A percentile compares a stretch with the other conserved stretches of the same genome.
Evolutionary conservation across 2,888 invertebrate species (phyloP).

Genomic region (Cantharis flavilabris): DNA sequence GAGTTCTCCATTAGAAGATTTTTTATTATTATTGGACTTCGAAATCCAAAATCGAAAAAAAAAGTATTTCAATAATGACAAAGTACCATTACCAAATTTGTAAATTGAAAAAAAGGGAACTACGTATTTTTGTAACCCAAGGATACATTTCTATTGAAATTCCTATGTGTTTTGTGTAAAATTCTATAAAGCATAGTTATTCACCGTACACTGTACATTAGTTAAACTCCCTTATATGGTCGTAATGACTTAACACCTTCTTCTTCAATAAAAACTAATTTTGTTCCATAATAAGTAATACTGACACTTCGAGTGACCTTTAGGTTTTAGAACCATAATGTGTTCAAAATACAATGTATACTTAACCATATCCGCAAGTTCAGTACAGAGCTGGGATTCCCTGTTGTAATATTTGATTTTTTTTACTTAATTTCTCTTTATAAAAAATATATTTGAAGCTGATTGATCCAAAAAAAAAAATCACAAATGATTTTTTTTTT

Average conservation of each 20-base stretch:
- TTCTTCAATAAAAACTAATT: not conserved
- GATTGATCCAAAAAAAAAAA: too few relatives aligned
- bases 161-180: not conserved
- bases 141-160: not conserved
- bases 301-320: not conserved
- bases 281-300: not conserved
- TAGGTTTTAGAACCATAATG: not conserved
- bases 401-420: too few relatives aligned
- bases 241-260: not conserved
- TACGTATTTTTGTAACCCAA: not conserved
- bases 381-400: too few relatives aligned
- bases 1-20: not conserved
- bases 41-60: not conserved
- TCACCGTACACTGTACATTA: not conserved
- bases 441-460: not conserved
- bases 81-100: too few relatives aligned
- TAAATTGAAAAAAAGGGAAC: too few relatives aligned
- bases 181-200: not conserved
- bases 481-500: too few relatives aligned
- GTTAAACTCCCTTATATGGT: not conserved
- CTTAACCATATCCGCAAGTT: too few relatives aligned
- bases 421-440: too few relatives aligned
- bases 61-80: too few relatives aligned
- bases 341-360: not conserved
- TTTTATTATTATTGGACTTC: not conserved